Conservation (phyloP, 2,888 invertebrate species). For the Clepsis dumicolana region DNA sequence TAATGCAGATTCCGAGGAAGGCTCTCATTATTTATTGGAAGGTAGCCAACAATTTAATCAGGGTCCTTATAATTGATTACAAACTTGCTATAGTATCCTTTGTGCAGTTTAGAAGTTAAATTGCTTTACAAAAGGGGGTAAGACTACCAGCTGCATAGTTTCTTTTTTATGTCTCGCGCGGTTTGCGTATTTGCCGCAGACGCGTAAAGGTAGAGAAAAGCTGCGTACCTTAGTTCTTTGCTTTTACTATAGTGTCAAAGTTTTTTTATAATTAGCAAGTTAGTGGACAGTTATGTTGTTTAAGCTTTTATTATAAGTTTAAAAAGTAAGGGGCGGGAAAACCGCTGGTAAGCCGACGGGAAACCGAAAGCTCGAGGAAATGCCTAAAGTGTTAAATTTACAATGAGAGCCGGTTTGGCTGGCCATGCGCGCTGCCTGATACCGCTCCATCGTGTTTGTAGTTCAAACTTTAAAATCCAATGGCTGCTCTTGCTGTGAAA, state of each 20-base stretch:
- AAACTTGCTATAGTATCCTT: not conserved
- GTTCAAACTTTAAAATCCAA: slow-evolving; percentile 57
- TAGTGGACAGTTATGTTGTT: not conserved
- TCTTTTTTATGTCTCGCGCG: too few relatives aligned
- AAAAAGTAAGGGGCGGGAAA: slow-evolving; percentile 56
- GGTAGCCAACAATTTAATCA: not conserved
- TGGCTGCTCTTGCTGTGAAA: slow-evolving; percentile 39
- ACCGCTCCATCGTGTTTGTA: slow-evolving; percentile 42
- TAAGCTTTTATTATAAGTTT: slow-evolving; percentile 55
- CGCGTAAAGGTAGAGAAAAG: too few relatives aligned
- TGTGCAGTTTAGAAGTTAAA: slow-evolving; percentile 1
- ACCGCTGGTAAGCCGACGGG: slow-evolving; percentile 52
- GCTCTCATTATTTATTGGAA: slow-evolving; percentile 12
- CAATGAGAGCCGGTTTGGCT: slow-evolving; percentile 59
- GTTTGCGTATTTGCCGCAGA: too few relatives aligned
- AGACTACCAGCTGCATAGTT: not conserved
- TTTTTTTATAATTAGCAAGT: not conserved
- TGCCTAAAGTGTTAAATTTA: slow-evolving; percentile 65
- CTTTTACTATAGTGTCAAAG: not conserved
- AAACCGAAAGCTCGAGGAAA: slow-evolving; percentile 57
- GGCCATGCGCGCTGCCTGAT: slow-evolving; percentile 44
- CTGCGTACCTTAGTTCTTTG: too few relatives aligned
- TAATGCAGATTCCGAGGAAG: slow-evolving; percentile 21
- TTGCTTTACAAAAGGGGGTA: slow-evolving; percentile 4
- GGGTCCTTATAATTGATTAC: not conserved